Evolutionary conservation across 2,888 invertebrate genomes (phyloP), one percentile per base, ranked within the genome.

Genomic region (Polydrusus cervinus): DNA sequence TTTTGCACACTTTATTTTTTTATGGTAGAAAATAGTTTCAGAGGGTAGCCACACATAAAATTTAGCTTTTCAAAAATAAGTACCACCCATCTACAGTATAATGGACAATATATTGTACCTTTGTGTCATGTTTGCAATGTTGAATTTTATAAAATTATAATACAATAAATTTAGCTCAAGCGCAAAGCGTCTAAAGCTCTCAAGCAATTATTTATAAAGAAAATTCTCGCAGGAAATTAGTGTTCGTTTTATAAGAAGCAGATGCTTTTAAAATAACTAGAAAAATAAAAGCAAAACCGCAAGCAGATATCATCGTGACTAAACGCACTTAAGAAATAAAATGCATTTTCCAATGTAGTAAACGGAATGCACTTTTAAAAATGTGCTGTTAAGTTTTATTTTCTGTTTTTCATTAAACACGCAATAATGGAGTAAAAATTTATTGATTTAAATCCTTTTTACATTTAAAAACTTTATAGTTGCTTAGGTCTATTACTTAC

Each of bases 221-320:
- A 47, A 47, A 47, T n/a, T 8, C n/a, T 16, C 38, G 11, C 14
- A 38, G 57, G 16, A 60, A 60, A 60, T 60, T 38, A 18, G 16
- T 38, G 38, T 60, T 5, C 1, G n/a, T 16, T 40, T 38, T 16
- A 11, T 8, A 60, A 16, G 16, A 13, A 60, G 0, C 16, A 38
- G n/a, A 60, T 18, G 38, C 57, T 38, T 60, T 57, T 38, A 60
- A 60, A 38, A 38, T 60, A 60, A 60, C 38, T 18, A 38, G 16
- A 60, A 38, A 38, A 60, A 34, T 55, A 55, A 55, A 55, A 13
- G 9, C 20, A 14, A n/a, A 55, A 60, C 14, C 16, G 18, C n/a
- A 60, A 38, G 11, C 38, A 60, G 38, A 38, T 60, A 60, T 60
- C 57, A 11, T 60, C 57, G 57, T 60, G 57, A 38, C 57, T 60